Percentiles rank a stretch among this genome's conserved stretches.
phyloP scores from a whole-genome alignment of 1,140 invertebrate genomes.

The Protaetia brevitarsis region DNA sequence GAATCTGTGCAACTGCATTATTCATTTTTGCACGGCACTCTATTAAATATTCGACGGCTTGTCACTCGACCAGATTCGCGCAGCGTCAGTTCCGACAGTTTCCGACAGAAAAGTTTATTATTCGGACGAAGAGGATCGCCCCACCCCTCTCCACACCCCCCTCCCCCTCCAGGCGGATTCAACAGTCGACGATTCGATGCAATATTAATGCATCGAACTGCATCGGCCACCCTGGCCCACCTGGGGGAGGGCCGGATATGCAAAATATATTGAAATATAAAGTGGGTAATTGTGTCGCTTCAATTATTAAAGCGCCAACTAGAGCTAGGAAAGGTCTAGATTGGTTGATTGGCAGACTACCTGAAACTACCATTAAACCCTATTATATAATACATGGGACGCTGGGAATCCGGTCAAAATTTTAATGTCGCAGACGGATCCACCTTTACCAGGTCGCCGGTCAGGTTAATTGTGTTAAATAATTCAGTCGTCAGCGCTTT shows the following conservation, averaged over 20 bases:
- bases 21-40: neutral
- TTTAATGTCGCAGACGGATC: conserved; percentile 24
- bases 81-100: neutral
- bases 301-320: conserved; percentile 2
- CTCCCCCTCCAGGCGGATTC: neutral
- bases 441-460: neutral
- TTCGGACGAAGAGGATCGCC: neutral
- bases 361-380: conserved; percentile 25
- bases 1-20: neutral
- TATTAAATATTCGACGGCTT: neutral
- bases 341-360: conserved; percentile 25
- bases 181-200: neutral
- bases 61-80: neutral
- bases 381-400: conserved; percentile 23
- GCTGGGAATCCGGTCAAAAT: conserved; percentile 20
- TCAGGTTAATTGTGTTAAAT: conserved; percentile 25
- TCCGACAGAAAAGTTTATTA: neutral
- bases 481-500: no score
- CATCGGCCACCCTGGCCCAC: neutral
- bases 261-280: conserved; percentile 19
- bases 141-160: neutral
- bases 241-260: neutral
- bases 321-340: conserved; percentile 4
- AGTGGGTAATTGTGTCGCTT: conserved; percentile 13
- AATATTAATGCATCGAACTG: conserved; percentile 12